phyloP scores from a whole-genome alignment of 2,888 invertebrate species.

The Polymixis lichenea region DNA sequence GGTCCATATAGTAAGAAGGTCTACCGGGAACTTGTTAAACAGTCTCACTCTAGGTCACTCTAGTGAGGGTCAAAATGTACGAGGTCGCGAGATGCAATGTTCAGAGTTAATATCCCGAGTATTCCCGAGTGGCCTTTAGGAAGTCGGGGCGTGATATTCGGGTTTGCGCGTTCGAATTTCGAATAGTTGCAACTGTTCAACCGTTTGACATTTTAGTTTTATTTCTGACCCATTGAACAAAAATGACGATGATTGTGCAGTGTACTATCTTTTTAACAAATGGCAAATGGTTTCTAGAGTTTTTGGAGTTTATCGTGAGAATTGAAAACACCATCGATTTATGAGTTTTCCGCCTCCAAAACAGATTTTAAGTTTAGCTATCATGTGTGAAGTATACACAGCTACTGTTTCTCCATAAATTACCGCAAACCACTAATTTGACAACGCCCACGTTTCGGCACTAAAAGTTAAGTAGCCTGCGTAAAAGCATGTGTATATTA shows the following conservation, averaged over 20 bases:
- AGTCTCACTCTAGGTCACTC: constrained; percentile 38
- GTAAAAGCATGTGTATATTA: constrained; percentile 30
- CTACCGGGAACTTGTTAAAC: constrained; percentile 21
- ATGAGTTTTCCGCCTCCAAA: neutral
- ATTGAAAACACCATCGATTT: neutral
- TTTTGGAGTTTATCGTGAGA: no score
- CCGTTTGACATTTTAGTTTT: constrained; percentile 4
- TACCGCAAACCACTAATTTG: constrained; percentile 18
- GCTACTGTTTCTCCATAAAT: constrained; percentile 21
- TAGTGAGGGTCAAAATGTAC: constrained; percentile 26
- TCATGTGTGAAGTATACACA: constrained; percentile 3
- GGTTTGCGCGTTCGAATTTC: neutral
- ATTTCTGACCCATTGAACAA: neutral
- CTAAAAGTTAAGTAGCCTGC: constrained; percentile 41
- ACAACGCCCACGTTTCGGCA: constrained; percentile 33
- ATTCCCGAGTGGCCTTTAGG: constrained; percentile 35
- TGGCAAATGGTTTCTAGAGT: neutral
- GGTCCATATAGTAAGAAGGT: neutral
- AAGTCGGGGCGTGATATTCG: constrained; percentile 15
- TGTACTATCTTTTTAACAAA: neutral
- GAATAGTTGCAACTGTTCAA: constrained; percentile 29
- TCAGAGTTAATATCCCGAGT: constrained; percentile 14
- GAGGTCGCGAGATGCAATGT: constrained; percentile 35
- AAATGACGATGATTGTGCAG: neutral
- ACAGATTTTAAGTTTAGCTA: neutral